These are phyloP conservation scores for Fukomys damarensis DNA, from an alignment of 2,113 vertebrate genomes.

Conservation along the genomic window DNA sequence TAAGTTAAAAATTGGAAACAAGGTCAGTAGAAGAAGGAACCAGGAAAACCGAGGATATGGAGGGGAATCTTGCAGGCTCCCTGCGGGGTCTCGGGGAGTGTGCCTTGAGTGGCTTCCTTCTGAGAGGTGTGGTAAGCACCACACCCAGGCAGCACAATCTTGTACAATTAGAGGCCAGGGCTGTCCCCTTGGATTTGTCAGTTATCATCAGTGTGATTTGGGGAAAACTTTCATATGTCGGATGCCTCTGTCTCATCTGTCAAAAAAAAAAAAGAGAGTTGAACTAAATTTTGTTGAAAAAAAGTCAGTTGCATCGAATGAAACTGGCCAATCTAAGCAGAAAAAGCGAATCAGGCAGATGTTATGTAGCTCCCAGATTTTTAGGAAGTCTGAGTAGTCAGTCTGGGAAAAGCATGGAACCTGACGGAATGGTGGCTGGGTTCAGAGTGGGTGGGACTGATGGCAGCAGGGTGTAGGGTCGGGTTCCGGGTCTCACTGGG, in stretches of 20 bases:
- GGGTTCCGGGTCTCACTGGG: no score
- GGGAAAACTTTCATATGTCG: background rate
- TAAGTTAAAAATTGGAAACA: background rate
- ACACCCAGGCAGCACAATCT: background rate
- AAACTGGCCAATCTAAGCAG: background rate
- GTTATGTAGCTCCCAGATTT: background rate
- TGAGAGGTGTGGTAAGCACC: no score
- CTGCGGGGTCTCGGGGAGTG: accelerated
- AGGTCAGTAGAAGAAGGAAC: background rate
- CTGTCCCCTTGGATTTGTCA: background rate
- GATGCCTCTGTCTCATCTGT: background rate
- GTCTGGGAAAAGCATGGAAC: background rate
- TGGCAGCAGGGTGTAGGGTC: accelerated
- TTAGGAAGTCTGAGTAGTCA: background rate
- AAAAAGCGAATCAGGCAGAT: background rate
- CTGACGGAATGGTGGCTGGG: no score
- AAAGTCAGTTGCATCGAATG: background rate
- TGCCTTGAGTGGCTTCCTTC: background rate
- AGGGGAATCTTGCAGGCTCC: background rate
- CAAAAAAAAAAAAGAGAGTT: background rate
- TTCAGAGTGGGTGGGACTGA: background rate
- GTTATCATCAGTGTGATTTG: background rate
- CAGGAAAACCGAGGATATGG: background rate
- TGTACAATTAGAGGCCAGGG: background rate
- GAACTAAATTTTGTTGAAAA: background rate